phyloP scores from a whole-genome alignment of 2,113 vertebrate genomes.

The Rhea pennata region DNA sequence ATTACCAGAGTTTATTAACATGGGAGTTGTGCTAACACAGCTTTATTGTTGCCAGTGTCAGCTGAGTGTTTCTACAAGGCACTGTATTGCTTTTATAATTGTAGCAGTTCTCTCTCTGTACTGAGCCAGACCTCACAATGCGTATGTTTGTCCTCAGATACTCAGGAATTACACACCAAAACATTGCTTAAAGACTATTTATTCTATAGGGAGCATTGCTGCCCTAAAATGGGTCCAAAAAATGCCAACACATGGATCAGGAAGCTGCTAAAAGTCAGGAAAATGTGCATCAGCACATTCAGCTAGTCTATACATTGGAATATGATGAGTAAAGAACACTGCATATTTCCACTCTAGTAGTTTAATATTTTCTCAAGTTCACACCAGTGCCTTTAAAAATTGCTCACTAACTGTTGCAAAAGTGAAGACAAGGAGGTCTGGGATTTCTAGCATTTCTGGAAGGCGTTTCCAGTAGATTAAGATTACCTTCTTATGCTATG shows the following conservation, averaged over 20 bases:
- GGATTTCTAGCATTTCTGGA: background rate
- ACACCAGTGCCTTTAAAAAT: background rate
- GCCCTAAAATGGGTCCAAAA: background rate
- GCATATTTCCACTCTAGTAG: background rate
- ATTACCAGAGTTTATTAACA: background rate
- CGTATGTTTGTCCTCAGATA: background rate
- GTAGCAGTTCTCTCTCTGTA: background rate
- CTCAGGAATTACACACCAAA: background rate
- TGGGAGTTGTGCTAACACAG: background rate
- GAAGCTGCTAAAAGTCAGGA: background rate
- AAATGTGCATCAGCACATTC: background rate
- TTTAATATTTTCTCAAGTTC: background rate
- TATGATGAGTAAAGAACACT: background rate
- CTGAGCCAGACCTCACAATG: background rate
- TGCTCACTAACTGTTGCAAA: background rate
- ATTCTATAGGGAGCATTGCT: accelerated
- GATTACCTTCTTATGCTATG: background rate
- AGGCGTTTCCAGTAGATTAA: background rate
- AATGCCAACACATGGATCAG: background rate
- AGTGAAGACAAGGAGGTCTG: background rate
- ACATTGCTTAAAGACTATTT: background rate
- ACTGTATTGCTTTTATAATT: background rate
- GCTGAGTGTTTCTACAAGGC: background rate
- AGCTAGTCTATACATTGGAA: background rate
- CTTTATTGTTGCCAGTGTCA: background rate